Evolutionary conservation across 1,140 invertebrate species (phyloP).

Genomic region (Sminthurinus signatus): DNA sequence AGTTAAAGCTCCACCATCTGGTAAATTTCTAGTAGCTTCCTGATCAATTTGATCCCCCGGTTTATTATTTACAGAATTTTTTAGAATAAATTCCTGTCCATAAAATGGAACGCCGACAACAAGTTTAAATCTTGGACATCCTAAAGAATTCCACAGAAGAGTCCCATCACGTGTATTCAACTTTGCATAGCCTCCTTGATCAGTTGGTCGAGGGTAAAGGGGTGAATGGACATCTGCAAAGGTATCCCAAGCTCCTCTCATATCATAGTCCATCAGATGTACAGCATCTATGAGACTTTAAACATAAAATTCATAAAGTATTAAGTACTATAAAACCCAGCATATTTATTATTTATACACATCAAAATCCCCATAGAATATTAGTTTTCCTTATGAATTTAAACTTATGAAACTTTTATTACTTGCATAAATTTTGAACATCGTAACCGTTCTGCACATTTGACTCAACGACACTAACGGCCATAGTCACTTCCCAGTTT

Average conservation of each 20-base stretch:
- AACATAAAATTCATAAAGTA: neutral
- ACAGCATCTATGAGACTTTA: constrained; percentile 60
- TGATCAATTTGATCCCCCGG: neutral
- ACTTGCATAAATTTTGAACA: constrained; percentile 78
- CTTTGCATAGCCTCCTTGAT: constrained; percentile 79
- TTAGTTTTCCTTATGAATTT: neutral
- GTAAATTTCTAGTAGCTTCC: neutral
- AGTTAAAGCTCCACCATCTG: neutral
- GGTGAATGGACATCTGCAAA: constrained; percentile 81
- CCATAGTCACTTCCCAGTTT: constrained; percentile 80
- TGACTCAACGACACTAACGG: constrained; percentile 77
- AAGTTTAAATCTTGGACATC: constrained; percentile 77
- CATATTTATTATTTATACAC: too few relatives aligned
- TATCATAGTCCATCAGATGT: constrained; percentile 85
- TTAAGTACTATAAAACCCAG: neutral
- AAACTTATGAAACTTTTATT: too few relatives aligned
- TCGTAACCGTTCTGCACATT: constrained; percentile 78
- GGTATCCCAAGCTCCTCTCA: constrained; percentile 85
- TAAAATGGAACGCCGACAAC: constrained; percentile 83
- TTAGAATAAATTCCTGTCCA: constrained; percentile 13
- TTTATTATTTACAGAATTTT: neutral
- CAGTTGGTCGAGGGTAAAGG: constrained; percentile 70
- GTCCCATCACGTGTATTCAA: constrained; percentile 81
- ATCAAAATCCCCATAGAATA: too few relatives aligned
- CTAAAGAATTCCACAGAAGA: constrained; percentile 75